These are phyloP conservation scores for Calvadosia cruxmelitensis DNA, from an alignment of 30 jellyfish, hydroid and myxozoan species.

Conservation along the genomic window DNA sequence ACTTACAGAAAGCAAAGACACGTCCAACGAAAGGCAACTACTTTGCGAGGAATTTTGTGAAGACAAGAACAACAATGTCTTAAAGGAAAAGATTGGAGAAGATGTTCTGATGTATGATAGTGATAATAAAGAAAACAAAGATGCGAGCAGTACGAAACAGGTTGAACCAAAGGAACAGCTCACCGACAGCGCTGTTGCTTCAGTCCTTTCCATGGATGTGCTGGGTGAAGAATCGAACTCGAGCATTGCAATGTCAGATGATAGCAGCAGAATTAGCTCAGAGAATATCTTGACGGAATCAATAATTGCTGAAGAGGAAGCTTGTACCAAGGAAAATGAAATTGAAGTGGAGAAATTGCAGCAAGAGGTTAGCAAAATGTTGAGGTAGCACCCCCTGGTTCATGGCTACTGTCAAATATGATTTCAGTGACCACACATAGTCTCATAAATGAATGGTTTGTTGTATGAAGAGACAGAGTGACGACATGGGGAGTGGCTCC, in stretches of 20 bases:
- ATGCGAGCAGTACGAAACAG: too few relatives aligned
- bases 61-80: not conserved
- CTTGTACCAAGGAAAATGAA: constrained; percentile 16
- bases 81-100: not conserved
- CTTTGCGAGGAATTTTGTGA: not conserved
- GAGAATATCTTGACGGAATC: constrained; percentile 8
- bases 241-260: constrained; percentile 1
- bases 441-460: too few relatives aligned
- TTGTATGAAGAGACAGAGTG: too few relatives aligned
- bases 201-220: not conserved
- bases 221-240: not conserved
- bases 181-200: too few relatives aligned
- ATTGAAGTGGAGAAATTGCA: constrained; percentile 4
- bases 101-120: not conserved
- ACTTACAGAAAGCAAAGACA: not conserved
- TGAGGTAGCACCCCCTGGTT: too few relatives aligned
- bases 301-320: constrained; percentile 34
- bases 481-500: too few relatives aligned
- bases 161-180: too few relatives aligned
- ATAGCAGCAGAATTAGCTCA: not conserved
- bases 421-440: too few relatives aligned
- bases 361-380: constrained; percentile 11
- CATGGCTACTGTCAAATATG: too few relatives aligned
- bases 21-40: not conserved
- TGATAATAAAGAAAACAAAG: not conserved